Evolutionary conservation across 37 sponge, comb jelly and placozoan genomes (phyloP).

Genomic region (Axinella damicornis): DNA sequence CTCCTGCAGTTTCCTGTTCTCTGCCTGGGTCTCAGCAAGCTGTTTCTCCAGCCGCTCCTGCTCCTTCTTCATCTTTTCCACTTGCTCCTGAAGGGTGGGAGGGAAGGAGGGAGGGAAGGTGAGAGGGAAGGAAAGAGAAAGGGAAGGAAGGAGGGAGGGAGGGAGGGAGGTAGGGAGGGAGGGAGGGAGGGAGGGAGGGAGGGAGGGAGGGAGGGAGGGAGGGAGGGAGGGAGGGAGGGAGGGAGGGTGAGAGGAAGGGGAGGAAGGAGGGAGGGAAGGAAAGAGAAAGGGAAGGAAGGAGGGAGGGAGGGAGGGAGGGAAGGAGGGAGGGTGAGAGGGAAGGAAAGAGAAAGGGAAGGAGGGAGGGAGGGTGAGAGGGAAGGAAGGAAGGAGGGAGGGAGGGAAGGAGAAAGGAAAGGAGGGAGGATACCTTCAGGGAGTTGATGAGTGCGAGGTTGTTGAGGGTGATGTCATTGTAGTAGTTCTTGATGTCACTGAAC

Average conservation of each 20-base stretch:
- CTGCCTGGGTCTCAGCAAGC: slow-evolving; percentile 91
- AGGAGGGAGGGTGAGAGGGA: no score
- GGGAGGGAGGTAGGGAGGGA: no score
- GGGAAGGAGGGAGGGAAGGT: neutral
- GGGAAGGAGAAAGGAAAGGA: neutral
- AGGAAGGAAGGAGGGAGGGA: neutral
- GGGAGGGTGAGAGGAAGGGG: neutral
- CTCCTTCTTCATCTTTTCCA: slow-evolving; percentile 98
- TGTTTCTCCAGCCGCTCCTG: slow-evolving; percentile 95
- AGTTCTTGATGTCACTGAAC: slow-evolving; percentile 99
- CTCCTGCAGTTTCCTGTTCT: slow-evolving; percentile 91
- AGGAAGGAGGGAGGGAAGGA: neutral
- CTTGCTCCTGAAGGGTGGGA: slow-evolving; percentile 77
- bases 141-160: no score
- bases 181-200: no score
- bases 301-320: no score
- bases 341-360: no score
- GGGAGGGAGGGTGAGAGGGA: no score
- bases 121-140: no score
- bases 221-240: neutral
- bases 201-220: neutral
- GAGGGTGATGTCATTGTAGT: slow-evolving; percentile 99
- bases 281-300: no score
- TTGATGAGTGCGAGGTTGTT: slow-evolving; percentile 99
- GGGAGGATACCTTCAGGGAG: slow-evolving; percentile 85